Base-by-base conservation (phyloP, 2,797 vertebrate species). In the Phrynocephalus guinanensis region DNA sequence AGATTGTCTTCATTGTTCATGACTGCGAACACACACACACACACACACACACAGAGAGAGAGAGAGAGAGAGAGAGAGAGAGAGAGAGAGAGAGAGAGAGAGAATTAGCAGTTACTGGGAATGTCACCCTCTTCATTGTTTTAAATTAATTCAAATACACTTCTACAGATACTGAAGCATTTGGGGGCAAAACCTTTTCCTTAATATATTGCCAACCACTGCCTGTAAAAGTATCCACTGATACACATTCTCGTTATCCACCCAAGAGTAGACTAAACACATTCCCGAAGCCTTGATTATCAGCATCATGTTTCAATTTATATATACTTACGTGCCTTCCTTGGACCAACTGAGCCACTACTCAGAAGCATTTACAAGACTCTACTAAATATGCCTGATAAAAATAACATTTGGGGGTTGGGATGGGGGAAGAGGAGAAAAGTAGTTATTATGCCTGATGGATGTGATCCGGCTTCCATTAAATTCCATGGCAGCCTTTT, bases 241-340 rank as follows among this genome's bases (percentile, higher is more conserved):
- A 94, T 93, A 93, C 91, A 94, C 87, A 92, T 91, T 94, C 92
- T 93, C 93, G 90, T 94, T 94, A 95, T 94, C 94, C 94, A 92
- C 93, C 89, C 87, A 90, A 90, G 86, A 89, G 94, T 94, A 96
- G 95, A 96, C 95, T 96, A 96, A 96, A 96, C 95, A 95, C 93
- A 94, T 94, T 94, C 93, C 91, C 92, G 92, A 92, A 92, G 93
- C 90, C 93, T 92, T 93, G 68, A 92, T 95, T 95, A 95, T 94
- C 95, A 93, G 95, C 94, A 93, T 95, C 94, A 1, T 91, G 88
- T 95, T 96, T 95, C 95, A 94, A 93, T 94, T 94, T 94, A 95
- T 85, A 95, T 85, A 94, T 82, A 94, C 93, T 92, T 94, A 91
- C 88, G 86, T 91, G 94, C 94, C 18, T 95, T 95, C 93, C 88